These are phyloP conservation scores for Eupleurogrammus muticus DNA, from an alignment of 2,797 vertebrate genomes.

Conservation along the genomic window DNA sequence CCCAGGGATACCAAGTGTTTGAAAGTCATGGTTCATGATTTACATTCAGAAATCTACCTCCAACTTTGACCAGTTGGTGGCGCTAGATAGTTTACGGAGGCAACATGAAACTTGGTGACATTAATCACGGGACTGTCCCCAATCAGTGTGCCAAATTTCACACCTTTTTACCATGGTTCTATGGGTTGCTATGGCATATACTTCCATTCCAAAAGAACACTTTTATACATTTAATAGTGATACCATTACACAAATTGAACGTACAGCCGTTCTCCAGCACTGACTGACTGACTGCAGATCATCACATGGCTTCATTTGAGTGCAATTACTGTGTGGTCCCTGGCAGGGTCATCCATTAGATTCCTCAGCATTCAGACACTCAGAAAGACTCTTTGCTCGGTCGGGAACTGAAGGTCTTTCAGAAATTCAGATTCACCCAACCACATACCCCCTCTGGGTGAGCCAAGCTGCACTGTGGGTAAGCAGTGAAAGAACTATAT, in stretches of 20 bases:
- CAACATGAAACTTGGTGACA: too few species aligned
- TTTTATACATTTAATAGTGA: neutral
- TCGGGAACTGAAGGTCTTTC: conserved; percentile 52
- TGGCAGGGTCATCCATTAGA: conserved; percentile 50
- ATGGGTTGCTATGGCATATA: too few species aligned
- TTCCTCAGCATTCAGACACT: conserved; percentile 48
- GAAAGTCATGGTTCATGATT: too few species aligned
- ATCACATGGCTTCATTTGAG: conserved; percentile 35
- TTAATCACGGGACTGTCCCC: too few species aligned
- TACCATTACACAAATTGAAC: neutral
- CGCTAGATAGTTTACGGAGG: too few species aligned
- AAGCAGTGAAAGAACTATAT: conserved; percentile 57
- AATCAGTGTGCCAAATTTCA: too few species aligned
- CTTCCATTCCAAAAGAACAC: too few species aligned
- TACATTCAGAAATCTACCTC: too few species aligned
- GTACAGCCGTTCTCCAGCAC: neutral
- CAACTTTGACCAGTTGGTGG: too few species aligned
- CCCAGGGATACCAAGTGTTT: too few species aligned
- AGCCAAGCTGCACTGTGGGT: conserved; percentile 9
- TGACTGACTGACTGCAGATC: conserved; percentile 12
- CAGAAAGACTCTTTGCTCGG: conserved; percentile 41
- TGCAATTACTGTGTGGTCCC: conserved; percentile 43
- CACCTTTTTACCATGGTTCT: too few species aligned
- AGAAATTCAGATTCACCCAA: conserved; percentile 48
- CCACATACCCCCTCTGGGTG: conserved; percentile 31